A percentile compares a stretch with the other conserved stretches of the same genome.
Evolutionary conservation across 2,797 vertebrate species (phyloP).

Genomic region (Lutjanus campechanus): DNA sequence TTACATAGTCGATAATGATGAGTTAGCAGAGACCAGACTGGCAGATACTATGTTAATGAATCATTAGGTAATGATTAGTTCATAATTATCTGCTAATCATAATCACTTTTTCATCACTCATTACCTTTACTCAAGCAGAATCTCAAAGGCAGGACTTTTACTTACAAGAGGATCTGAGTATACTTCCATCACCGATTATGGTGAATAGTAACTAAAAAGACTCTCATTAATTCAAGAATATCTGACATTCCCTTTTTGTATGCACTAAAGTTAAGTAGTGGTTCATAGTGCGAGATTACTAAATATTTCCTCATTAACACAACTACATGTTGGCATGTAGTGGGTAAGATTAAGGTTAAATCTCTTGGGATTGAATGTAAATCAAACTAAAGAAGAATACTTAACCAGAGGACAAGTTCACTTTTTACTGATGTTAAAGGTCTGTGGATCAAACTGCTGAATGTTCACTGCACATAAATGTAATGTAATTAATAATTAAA

Average conservation of each 20-base stretch:
- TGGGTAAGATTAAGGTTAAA: background rate
- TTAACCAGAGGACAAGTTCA: background rate
- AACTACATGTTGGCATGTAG: background rate
- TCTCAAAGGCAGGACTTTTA: no score
- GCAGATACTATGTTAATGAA: no score
- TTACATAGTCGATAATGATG: no score
- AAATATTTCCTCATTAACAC: background rate
- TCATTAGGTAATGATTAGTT: no score
- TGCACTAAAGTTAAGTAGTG: background rate
- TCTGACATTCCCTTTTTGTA: background rate
- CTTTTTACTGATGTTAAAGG: background rate
- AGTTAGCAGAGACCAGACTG: no score
- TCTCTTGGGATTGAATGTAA: background rate
- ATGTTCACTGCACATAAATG: background rate
- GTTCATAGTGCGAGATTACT: background rate
- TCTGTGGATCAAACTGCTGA: background rate
- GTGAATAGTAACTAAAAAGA: no score
- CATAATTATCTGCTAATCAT: no score
- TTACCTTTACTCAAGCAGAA: no score
- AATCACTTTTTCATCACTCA: no score
- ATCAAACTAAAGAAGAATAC: background rate
- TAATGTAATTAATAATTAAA: background rate
- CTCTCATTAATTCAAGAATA: background rate
- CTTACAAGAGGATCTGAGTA: no score
- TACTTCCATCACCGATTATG: no score